These are phyloP conservation scores for Galerucella calmariensis DNA, from an alignment of 2,888 invertebrate species.

Conservation along the genomic window DNA sequence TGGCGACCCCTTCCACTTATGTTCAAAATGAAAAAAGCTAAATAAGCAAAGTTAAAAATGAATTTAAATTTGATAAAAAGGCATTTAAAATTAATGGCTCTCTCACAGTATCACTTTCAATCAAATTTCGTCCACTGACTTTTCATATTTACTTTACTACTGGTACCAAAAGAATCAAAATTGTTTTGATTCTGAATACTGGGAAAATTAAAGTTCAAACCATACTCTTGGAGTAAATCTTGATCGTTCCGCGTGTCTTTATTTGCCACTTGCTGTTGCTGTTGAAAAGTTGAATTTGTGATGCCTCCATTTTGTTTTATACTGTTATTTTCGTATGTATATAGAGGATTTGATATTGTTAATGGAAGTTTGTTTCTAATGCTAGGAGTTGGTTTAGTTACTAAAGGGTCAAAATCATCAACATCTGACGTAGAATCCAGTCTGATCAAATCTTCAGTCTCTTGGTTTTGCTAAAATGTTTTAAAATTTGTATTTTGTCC, in stretches of 20 bases:
- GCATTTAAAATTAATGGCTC: constrained; percentile 35
- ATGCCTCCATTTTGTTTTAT: constrained; percentile 65
- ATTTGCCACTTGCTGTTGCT: constrained; percentile 8
- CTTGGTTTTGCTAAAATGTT: constrained; percentile 61
- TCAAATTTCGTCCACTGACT: constrained; percentile 73
- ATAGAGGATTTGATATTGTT: constrained; percentile 67
- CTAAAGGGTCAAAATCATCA: constrained; percentile 77
- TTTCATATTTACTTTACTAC: constrained; percentile 65
- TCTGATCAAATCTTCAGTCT: constrained; percentile 72
- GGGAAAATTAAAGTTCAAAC: constrained; percentile 72
- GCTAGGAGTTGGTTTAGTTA: constrained; percentile 59
- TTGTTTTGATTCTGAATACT: constrained; percentile 47
- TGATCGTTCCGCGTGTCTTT: constrained; percentile 66
- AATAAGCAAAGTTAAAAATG: constrained; percentile 13
- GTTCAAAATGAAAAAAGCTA: background rate
- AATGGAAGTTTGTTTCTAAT: constrained; percentile 61
- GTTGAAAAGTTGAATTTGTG: constrained; percentile 51
- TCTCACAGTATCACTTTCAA: constrained; percentile 54
- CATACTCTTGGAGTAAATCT: constrained; percentile 79
- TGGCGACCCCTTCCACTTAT: background rate
- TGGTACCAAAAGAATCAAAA: constrained; percentile 59
- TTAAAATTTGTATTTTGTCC: background rate
- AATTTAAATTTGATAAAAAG: constrained; percentile 11
- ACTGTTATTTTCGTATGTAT: constrained; percentile 63
- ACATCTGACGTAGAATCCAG: constrained; percentile 74